Evolutionary conservation across 2,888 invertebrate genomes (phyloP), one percentile per base, ranked within the genome.

Genomic region (Cryptus viduatorius): DNA sequence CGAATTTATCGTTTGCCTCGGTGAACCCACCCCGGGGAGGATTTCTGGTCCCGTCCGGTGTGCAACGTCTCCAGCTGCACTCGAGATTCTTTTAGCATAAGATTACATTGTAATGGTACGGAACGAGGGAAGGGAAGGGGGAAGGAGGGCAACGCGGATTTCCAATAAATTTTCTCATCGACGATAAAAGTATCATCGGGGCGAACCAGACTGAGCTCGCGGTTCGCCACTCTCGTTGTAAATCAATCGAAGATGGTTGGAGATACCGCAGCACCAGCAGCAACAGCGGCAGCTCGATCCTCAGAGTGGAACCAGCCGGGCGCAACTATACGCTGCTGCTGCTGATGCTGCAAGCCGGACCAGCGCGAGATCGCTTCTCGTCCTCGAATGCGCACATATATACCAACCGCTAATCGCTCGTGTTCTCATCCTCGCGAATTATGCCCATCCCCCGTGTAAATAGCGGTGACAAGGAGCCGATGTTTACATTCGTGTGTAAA

Each of bases 171-270:
- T 91, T 90, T 87, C 89, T 87, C 85, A 87, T 86, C 88, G 79
- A 65, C 90, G 88, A 89, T 91, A 91, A 92, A 92, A 88, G 87
- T 89, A 88, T 82, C 84, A 85, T 85, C 86, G 79, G 44, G 61
- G 64, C 83, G 65, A 64, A 82, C 80, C 76, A 77, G 82, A 80
- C 72, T 64, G 61, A 65, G 50, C 31, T 69, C 71, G 56, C 53
- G 61, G 50, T 68, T 83, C 72, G 42, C 83, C 81, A 79, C 72
- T 84, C 86, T 87, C 86, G 89, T 87, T 90, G 90, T 92, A 92
- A 92, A 91, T 92, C 92, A 91, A 91, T 90, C 90, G 88, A 87
- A 90, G 89, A 91, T 91, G 89, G 91, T 88, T 61, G 89, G 87
- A 89, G 90, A 90, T 90, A 90, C 87, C 88, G 37, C 56, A 56